phyloP scores from a whole-genome alignment of 2,888 invertebrate species.

The Scaptomyza caliginosa region DNA sequence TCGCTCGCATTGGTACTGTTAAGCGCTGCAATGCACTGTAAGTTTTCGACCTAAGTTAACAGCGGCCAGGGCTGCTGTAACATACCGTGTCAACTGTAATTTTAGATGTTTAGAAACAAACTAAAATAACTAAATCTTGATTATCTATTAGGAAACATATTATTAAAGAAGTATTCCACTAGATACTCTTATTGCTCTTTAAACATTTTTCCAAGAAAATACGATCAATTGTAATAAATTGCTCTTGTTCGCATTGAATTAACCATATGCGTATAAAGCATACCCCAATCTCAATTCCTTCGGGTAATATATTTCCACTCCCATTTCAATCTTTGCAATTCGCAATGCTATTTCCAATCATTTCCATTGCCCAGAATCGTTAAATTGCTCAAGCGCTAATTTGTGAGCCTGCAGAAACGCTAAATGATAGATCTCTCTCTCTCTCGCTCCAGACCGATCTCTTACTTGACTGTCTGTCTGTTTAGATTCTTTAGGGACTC shows the following conservation, averaged over 20 bases:
- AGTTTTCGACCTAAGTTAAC: constrained; percentile 65
- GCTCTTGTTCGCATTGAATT: constrained; percentile 28
- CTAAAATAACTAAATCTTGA: background rate
- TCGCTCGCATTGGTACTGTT: constrained; percentile 31
- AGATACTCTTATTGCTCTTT: background rate
- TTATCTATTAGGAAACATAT: no score
- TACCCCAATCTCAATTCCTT: background rate
- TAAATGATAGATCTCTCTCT: constrained; percentile 48
- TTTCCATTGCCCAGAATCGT: constrained; percentile 42
- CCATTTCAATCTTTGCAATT: constrained; percentile 13
- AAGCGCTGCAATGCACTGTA: constrained; percentile 29
- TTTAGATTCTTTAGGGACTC: background rate
- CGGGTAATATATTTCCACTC: constrained; percentile 3
- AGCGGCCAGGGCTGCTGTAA: constrained; percentile 37
- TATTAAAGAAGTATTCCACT: background rate
- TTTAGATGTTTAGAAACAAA: no score
- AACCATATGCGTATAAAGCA: constrained; percentile 15
- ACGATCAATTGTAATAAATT: constrained; percentile 23
- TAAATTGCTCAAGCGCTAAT: constrained; percentile 57
- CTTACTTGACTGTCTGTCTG: constrained; percentile 27
- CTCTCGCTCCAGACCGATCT: constrained; percentile 17
- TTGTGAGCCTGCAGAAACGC: constrained; percentile 46
- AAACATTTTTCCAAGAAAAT: constrained; percentile 1
- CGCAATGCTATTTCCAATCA: constrained; percentile 25
- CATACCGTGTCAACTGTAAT: background rate